Conservation (phyloP, 2,888 invertebrate species). For the Ommatoiulus sabulosus region DNA sequence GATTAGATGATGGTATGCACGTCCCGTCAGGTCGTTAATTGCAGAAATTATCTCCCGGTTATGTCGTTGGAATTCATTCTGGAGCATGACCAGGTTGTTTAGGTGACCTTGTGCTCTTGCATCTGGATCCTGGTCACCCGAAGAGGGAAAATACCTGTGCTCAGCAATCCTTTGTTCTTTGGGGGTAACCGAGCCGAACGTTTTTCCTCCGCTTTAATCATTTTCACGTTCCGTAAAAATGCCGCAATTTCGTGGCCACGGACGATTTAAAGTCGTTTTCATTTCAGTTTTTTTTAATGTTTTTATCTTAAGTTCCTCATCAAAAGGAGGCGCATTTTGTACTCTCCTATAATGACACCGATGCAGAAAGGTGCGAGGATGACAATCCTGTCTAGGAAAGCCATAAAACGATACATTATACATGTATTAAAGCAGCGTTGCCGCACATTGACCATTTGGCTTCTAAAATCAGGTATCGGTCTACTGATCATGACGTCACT, state of each 20-base stretch:
- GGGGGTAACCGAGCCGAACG: slow-evolving; percentile 21
- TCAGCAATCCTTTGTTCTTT: background rate
- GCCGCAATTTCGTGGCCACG: background rate
- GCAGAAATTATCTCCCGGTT: too few relatives aligned
- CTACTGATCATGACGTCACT: slow-evolving; percentile 13
- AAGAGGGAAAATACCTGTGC: background rate
- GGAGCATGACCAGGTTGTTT: too few relatives aligned
- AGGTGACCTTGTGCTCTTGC: background rate
- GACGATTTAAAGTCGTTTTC: background rate
- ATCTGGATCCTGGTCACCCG: background rate
- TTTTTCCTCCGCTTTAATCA: slow-evolving; percentile 25
- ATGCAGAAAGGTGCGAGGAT: background rate
- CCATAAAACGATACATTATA: background rate
- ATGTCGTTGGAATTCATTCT: background rate
- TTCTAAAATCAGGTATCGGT: background rate
- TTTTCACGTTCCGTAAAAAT: background rate
- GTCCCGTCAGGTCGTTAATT: too few relatives aligned
- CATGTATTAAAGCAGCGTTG: background rate
- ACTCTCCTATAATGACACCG: background rate
- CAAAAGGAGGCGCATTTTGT: background rate
- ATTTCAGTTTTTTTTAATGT: background rate
- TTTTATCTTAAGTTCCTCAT: background rate
- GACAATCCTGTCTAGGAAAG: background rate
- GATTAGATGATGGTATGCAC: too few relatives aligned
- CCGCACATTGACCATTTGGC: background rate